Conservation (phyloP, 2,888 invertebrate genomes). For the Tortricodes alternella region DNA sequence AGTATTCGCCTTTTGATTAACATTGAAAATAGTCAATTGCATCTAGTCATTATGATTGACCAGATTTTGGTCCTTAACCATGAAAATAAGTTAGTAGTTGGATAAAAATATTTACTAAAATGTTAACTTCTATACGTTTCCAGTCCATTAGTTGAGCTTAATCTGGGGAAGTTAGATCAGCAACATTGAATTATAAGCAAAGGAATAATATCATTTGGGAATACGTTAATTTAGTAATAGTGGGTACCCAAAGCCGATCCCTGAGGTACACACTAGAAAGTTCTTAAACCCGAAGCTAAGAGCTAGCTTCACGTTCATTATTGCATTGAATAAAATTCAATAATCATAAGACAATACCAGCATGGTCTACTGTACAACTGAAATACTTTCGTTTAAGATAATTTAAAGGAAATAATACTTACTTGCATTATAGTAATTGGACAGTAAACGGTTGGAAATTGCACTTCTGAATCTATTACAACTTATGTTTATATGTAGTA, state of each 20-base stretch:
- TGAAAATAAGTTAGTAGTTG: slow-evolving; percentile 10
- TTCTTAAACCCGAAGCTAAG: no score
- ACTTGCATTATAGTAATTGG: no score
- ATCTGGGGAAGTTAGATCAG: slow-evolving; percentile 8
- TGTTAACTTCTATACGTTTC: slow-evolving; percentile 27
- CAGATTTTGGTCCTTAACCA: slow-evolving; percentile 16
- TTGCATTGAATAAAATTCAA: no score
- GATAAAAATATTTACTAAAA: slow-evolving; percentile 3
- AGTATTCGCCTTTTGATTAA: neutral
- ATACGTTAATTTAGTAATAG: neutral
- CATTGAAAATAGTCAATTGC: slow-evolving; percentile 9
- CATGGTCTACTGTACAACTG: no score
- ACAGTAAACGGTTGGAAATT: no score
- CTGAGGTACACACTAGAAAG: neutral
- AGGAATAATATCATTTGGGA: neutral
- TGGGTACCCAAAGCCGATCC: neutral
- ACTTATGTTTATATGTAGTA: no score
- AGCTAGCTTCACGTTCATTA: no score
- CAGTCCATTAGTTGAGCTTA: slow-evolving; percentile 27
- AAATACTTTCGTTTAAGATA: no score
- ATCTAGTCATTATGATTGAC: slow-evolving; percentile 14
- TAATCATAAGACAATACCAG: no score
- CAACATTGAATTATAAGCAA: neutral
- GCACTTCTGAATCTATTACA: no score
- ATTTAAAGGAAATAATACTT: no score